phyloP scores from a whole-genome alignment of 2,888 invertebrate species.

The Palloptera scutellata region DNA sequence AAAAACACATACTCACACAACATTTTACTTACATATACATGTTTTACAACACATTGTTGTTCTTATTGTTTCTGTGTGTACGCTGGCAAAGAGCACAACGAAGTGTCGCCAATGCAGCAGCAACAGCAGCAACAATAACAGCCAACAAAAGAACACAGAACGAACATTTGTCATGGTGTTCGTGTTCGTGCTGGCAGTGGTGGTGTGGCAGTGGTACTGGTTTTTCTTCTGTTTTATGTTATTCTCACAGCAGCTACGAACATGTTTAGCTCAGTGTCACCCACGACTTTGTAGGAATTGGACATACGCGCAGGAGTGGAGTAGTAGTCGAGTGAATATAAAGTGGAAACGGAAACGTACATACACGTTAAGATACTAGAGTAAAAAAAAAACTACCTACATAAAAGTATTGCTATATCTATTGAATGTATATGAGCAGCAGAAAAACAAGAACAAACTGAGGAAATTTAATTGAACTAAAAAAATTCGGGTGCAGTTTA shows the following conservation, averaged over 20 bases:
- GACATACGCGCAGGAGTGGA: slow-evolving; percentile 44
- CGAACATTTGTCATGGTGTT: slow-evolving; percentile 1
- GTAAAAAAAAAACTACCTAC: background rate
- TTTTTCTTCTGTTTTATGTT: slow-evolving; percentile 13
- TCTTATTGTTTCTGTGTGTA: too few species aligned
- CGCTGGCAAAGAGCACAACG: slow-evolving; percentile 30
- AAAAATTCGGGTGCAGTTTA: background rate
- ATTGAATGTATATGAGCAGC: too few species aligned
- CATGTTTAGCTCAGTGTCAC: slow-evolving; percentile 55
- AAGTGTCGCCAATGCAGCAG: slow-evolving; percentile 50
- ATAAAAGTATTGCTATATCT: too few species aligned
- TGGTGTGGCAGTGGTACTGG: slow-evolving; percentile 17
- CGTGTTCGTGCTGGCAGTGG: slow-evolving; percentile 18
- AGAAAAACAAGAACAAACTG: background rate
- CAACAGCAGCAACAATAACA: slow-evolving; percentile 11
- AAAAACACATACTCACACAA: background rate
- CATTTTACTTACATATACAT: too few species aligned
- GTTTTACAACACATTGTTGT: too few species aligned
- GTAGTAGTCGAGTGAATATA: slow-evolving; percentile 16
- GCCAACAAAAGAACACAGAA: slow-evolving; percentile 4
- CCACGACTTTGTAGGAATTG: slow-evolving; percentile 59
- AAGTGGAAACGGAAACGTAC: slow-evolving; percentile 5
- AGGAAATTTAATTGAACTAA: background rate
- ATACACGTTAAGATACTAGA: background rate
- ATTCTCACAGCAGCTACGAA: slow-evolving; percentile 21